These are phyloP conservation scores for Vipera latastei DNA, from an alignment of 2,797 vertebrate genomes.

Conservation along the genomic window DNA sequence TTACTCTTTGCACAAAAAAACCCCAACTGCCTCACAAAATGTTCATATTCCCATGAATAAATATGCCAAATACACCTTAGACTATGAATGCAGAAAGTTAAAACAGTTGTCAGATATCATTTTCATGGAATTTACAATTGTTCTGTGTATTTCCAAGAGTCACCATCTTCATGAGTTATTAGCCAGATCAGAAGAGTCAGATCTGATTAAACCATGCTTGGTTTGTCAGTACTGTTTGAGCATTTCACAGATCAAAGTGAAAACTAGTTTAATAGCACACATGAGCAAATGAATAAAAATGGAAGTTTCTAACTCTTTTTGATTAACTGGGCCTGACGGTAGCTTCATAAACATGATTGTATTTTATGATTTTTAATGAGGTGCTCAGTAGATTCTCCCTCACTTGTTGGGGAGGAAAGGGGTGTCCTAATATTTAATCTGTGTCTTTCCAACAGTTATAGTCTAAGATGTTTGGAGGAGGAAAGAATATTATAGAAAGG, in stretches of 20 bases:
- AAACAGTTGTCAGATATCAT: slow-evolving; percentile 51
- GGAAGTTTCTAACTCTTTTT: slow-evolving; percentile 55
- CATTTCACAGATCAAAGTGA: slow-evolving; percentile 59
- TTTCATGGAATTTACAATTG: slow-evolving; percentile 51
- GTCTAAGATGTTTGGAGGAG: background rate
- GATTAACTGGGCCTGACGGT: slow-evolving; percentile 61
- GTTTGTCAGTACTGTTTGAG: slow-evolving; percentile 61
- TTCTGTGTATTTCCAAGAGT: slow-evolving; percentile 62
- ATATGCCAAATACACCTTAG: background rate
- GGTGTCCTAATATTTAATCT: slow-evolving; percentile 10
- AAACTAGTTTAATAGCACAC: slow-evolving; percentile 57
- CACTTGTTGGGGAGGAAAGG: background rate
- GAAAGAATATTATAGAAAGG: background rate
- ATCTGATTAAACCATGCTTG: slow-evolving; percentile 60
- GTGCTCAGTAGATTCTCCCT: slow-evolving; percentile 35
- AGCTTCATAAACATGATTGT: slow-evolving; percentile 53
- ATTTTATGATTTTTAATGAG: slow-evolving; percentile 63
- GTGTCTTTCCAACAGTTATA: slow-evolving; percentile 19
- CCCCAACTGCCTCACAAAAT: background rate
- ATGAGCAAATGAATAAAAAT: slow-evolving; percentile 65
- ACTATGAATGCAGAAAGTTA: slow-evolving; percentile 31
- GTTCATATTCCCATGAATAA: background rate
- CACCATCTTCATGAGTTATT: slow-evolving; percentile 53
- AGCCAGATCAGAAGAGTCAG: slow-evolving; percentile 63
- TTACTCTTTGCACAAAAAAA: background rate